Base-by-base conservation (phyloP, 2,113 vertebrate genomes). In the Equus przewalskii region DNA sequence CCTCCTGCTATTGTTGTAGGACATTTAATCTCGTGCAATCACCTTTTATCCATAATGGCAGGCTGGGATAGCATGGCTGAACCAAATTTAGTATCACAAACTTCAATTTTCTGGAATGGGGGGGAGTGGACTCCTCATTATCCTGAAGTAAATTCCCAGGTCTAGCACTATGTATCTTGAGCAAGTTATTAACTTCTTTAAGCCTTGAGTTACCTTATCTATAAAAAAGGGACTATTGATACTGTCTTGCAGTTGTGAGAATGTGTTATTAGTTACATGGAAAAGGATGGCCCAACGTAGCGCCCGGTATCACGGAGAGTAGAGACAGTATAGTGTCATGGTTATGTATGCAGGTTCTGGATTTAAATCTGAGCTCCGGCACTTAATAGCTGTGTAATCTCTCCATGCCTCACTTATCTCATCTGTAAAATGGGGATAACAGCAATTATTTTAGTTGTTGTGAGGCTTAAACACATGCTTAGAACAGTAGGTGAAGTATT, bases 381-480 rank as follows among this genome's bases (percentile, higher is more conserved):
- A 86, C 15, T 91, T 69, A 80, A 56, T 30, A 93, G 24, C 41
- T 96, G 22, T 84, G 18, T 51, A 51, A 67, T 54, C 72, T 65
- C 15, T 82, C 26, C 72, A 16, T 78, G 36, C 44, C 49, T 86
- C 4, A 0, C 8, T 83, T 41, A 79, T 36, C 44, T 96, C 60
- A 72, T 65, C 28, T 92, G 16, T 95, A 82, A 94, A 85, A 89
- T 26, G 44, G 54, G 36, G 67, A 33, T 10, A 94, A 70, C 15
- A 79, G 36, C 26, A 95, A 15, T 69, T 75, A 90, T 16, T 64
- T 89, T 81, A 56, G 41, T 65, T 78, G 28, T 41, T 67, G 22
- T 79, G 72, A 94, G 67, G 21, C 18, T 92, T 80, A 60, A 96
- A 92, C 46, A 96, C 16, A 67, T 64, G 44, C 54, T 91, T 89